These are phyloP conservation scores for Noctua janthe DNA, from an alignment of 2,888 invertebrate genomes.

Conservation along the genomic window DNA sequence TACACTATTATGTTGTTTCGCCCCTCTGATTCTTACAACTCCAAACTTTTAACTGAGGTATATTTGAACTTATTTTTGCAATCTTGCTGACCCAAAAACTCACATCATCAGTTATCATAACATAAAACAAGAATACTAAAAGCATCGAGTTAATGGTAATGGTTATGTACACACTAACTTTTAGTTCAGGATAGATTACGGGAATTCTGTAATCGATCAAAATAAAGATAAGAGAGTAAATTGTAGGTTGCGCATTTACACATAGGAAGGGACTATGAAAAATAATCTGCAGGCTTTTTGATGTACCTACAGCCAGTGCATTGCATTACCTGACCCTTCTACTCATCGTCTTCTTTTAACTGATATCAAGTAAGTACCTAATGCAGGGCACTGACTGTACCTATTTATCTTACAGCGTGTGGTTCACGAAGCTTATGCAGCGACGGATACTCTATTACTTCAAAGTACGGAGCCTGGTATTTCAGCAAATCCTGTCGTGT, in stretches of 20 bases:
- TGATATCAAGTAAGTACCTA: not conserved
- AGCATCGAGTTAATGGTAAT: constrained; percentile 3
- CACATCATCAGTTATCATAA: not conserved
- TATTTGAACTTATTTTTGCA: constrained; percentile 23
- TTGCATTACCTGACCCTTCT: not conserved
- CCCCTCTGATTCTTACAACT: constrained; percentile 78
- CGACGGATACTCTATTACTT: constrained; percentile 83
- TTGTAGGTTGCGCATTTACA: not conserved
- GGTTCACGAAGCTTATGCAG: constrained; percentile 85
- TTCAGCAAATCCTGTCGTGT: constrained; percentile 51
- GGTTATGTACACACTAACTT: not conserved
- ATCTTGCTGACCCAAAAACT: not conserved
- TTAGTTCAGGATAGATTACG: not conserved
- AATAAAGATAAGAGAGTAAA: not conserved
- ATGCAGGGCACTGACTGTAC: not conserved
- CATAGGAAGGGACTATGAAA: not conserved
- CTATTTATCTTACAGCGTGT: constrained; percentile 76
- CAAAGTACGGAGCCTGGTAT: constrained; percentile 72
- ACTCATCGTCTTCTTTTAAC: not conserved
- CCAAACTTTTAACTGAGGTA: constrained; percentile 82
- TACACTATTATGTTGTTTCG: constrained; percentile 86
- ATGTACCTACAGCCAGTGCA: not conserved
- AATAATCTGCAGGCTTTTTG: not conserved
- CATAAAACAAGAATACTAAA: not conserved
- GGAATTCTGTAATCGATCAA: not conserved